Conservation (phyloP, 2,888 invertebrate species). For the Bhutanitis thaidina region DNA sequence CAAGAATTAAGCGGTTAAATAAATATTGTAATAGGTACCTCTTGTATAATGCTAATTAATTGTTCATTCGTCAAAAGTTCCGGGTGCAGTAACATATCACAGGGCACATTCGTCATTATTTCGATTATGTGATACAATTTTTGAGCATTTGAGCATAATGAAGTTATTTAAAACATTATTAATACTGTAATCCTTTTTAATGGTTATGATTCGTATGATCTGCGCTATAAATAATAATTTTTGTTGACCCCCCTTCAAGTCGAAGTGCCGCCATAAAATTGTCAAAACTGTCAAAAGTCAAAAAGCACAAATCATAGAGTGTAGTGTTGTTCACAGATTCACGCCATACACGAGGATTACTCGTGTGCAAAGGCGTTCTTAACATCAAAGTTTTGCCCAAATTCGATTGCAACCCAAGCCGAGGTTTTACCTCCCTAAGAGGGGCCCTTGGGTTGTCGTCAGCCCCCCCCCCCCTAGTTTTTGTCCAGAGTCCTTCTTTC, state of each 20-base stretch:
- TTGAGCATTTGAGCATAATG: slow-evolving; percentile 2
- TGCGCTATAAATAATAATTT: too few relatives aligned
- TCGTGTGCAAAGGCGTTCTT: too few relatives aligned
- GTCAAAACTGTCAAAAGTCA: too few relatives aligned
- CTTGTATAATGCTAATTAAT: slow-evolving; percentile 55
- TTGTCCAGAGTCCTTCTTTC: too few relatives aligned
- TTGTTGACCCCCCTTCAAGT: slow-evolving; percentile 1
- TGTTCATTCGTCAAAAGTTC: slow-evolving; percentile 65
- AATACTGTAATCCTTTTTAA: not conserved
- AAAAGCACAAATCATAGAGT: too few relatives aligned
- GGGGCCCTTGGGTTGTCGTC: too few relatives aligned
- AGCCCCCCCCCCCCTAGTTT: too few relatives aligned
- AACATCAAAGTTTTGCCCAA: too few relatives aligned
- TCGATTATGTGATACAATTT: not conserved
- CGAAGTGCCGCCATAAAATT: slow-evolving; percentile 16
- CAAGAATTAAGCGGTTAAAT: not conserved
- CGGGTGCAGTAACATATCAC: slow-evolving; percentile 68
- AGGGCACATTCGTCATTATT: slow-evolving; percentile 50
- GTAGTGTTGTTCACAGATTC: too few relatives aligned
- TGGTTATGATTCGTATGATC: not conserved
- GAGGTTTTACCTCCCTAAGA: too few relatives aligned
- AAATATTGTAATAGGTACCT: slow-evolving; percentile 51
- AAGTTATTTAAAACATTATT: not conserved
- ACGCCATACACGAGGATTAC: too few relatives aligned
- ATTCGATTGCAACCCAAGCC: too few relatives aligned